Conservation (phyloP, 2,797 vertebrate species). For the Liparis tanakae region DNA sequence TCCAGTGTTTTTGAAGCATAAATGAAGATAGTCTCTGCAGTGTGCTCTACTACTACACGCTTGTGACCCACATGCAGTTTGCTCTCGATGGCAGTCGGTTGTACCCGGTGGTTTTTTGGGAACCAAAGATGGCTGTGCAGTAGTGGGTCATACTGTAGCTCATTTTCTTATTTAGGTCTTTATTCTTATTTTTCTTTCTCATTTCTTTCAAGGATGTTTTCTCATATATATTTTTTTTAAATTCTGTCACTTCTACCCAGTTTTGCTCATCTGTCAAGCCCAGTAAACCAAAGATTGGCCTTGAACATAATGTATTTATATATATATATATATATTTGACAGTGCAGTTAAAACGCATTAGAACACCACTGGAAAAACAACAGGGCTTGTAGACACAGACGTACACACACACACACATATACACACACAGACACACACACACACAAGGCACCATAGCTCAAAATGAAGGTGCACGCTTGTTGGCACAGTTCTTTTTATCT, state of each 20-base stretch:
- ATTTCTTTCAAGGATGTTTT: slow-evolving; percentile 53
- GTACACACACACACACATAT: slow-evolving; percentile 22
- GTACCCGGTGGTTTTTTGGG: slow-evolving; percentile 67
- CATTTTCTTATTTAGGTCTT: slow-evolving; percentile 69
- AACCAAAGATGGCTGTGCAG: slow-evolving; percentile 86
- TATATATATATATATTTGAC: slow-evolving; percentile 64
- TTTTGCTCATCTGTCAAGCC: slow-evolving; percentile 72
- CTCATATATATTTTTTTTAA: slow-evolving; percentile 51
- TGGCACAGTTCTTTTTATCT: slow-evolving; percentile 68
- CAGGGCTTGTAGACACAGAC: slow-evolving; percentile 58
- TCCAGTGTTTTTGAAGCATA: slow-evolving; percentile 86
- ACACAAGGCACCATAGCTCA: slow-evolving; percentile 82
- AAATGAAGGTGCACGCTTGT: slow-evolving; percentile 88
- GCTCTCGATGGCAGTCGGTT: slow-evolving; percentile 50
- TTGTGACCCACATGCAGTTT: slow-evolving; percentile 69
- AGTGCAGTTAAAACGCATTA: slow-evolving; percentile 78
- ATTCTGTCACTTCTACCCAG: slow-evolving; percentile 62
- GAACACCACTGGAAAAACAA: slow-evolving; percentile 68
- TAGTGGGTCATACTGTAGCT: slow-evolving; percentile 84
- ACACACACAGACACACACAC: slow-evolving; percentile 38
- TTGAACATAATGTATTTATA: slow-evolving; percentile 77
- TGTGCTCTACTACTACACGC: slow-evolving; percentile 75
- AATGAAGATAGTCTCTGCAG: slow-evolving; percentile 84
- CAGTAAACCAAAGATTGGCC: slow-evolving; percentile 99
- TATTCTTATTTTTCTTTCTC: slow-evolving; percentile 35